Conservation (phyloP, 1,140 invertebrate species). For the Popillia japonica region DNA sequence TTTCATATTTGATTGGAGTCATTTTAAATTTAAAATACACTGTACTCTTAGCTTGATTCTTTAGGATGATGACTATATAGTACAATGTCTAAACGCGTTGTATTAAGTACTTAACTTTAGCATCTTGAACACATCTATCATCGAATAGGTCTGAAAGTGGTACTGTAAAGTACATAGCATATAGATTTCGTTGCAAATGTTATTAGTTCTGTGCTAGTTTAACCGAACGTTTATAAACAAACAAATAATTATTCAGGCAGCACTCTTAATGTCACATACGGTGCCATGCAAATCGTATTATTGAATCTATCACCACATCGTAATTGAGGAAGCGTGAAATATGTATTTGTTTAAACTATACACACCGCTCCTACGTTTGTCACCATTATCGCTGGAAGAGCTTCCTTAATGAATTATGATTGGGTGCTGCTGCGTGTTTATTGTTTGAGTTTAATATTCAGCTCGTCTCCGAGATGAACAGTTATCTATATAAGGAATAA, state of each 20-base stretch:
- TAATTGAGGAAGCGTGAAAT: conserved; percentile 11
- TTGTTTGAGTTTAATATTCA: conserved; percentile 12
- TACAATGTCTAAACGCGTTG: too few species aligned
- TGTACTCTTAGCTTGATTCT: too few species aligned
- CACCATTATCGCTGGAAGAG: not conserved
- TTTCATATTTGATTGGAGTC: too few species aligned
- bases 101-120: too few species aligned
- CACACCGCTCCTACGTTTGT: not conserved
- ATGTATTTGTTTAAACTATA: conserved; percentile 4
- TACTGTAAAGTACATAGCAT: too few species aligned
- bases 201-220: too few species aligned
- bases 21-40: too few species aligned
- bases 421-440: conserved; percentile 1
- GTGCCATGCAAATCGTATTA: not conserved
- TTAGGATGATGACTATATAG: too few species aligned
- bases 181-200: too few species aligned
- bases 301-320: not conserved
- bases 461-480: not conserved
- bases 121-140: too few species aligned
- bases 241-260: not conserved
- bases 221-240: not conserved
- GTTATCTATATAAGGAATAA: conserved; percentile 12
- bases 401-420: not conserved
- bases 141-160: too few species aligned
- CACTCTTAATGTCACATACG: not conserved